Conservation (phyloP, 2,113 vertebrate species). For the Reinhardtius hippoglossoides region DNA sequence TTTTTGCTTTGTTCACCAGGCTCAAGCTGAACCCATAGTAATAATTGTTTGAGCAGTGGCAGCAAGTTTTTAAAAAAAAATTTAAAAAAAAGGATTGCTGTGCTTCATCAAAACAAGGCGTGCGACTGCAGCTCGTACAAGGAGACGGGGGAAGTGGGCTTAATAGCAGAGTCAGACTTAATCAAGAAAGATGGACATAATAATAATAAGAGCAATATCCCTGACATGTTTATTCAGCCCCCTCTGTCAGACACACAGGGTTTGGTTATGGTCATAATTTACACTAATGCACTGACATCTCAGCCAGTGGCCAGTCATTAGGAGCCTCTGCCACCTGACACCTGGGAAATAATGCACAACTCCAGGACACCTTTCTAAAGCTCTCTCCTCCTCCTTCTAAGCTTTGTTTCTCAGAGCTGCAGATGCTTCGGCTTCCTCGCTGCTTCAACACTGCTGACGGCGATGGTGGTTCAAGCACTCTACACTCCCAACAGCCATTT, state of each 20-base stretch:
- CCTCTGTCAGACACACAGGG: constrained; percentile 31
- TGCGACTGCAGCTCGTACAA: neutral
- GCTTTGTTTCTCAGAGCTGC: neutral
- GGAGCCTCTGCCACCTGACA: constrained; percentile 47
- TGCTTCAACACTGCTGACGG: neutral
- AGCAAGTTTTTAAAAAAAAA: constrained; percentile 1
- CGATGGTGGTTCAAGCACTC: neutral
- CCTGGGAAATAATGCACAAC: constrained; percentile 63
- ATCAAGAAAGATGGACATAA: constrained; percentile 54
- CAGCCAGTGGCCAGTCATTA: constrained; percentile 40
- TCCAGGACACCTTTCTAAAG: constrained; percentile 4
- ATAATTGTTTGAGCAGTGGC: constrained; percentile 32
- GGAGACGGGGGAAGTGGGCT: constrained; percentile 16
- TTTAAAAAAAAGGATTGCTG: neutral
- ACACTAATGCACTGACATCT: constrained; percentile 61
- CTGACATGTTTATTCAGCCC: constrained; percentile 56
- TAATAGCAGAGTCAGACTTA: constrained; percentile 42
- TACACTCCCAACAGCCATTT: constrained; percentile 36
- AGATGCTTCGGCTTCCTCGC: neutral
- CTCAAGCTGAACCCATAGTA: constrained; percentile 7
- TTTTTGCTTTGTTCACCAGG: constrained; percentile 4
- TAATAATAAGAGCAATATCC: constrained; percentile 54
- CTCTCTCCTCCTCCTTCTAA: constrained; percentile 17
- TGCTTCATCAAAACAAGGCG: constrained; percentile 23
- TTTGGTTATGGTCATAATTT: constrained; percentile 61